Conservation (phyloP, 2,888 invertebrate genomes). For the Caenorhabditis parvicauda region DNA sequence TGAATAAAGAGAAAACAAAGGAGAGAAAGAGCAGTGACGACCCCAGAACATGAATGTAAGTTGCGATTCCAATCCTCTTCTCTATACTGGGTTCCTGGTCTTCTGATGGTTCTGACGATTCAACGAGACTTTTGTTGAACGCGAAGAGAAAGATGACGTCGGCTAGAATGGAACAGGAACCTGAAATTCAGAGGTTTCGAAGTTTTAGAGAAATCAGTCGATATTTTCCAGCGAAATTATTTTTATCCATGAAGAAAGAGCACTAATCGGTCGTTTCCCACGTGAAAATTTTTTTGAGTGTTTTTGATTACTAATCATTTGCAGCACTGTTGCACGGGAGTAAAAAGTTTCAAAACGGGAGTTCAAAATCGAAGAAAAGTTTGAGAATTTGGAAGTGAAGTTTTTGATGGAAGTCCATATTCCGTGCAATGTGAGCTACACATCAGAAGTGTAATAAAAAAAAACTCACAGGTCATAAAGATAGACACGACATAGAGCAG, state of each 20-base stretch:
- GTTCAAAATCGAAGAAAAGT: not conserved
- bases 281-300: too few species aligned
- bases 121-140: conserved; percentile 20
- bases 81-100: conserved; percentile 4
- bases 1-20: conserved; percentile 36
- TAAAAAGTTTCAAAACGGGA: not conserved
- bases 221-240: too few species aligned
- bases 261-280: too few species aligned
- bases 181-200: conserved; percentile 17
- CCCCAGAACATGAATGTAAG: conserved; percentile 31
- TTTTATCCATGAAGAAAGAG: too few species aligned
- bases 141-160: conserved; percentile 41
- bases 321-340: too few species aligned
- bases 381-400: not conserved
- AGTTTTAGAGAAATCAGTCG: too few species aligned
- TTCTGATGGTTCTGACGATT: not conserved
- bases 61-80: conserved; percentile 30
- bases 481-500: conserved; percentile 44
- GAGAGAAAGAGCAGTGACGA: conserved; percentile 26
- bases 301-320: too few species aligned
- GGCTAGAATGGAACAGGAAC: conserved; percentile 38
- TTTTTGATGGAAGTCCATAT: too few species aligned
- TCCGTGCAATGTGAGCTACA: too few species aligned
- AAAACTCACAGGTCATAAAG: conserved; percentile 40
- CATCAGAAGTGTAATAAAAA: too few species aligned